Evolutionary conservation across 2,888 invertebrate genomes (phyloP).

Genomic region (Gymnosoma rotundatum): DNA sequence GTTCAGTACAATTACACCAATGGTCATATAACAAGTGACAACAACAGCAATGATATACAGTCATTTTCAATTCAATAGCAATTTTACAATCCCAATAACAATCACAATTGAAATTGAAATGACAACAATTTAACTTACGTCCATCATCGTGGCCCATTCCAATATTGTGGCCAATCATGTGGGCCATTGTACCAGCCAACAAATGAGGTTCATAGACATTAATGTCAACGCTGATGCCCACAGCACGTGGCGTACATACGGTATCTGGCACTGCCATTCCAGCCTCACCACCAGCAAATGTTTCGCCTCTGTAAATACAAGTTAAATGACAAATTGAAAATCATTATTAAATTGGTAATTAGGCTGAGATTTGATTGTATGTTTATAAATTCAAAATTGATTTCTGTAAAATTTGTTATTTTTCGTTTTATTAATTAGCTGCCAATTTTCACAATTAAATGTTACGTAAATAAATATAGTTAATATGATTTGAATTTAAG

Average conservation of each 20-base stretch:
- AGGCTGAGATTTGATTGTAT: neutral
- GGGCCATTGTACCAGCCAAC: slow-evolving; percentile 97
- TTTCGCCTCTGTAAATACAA: slow-evolving; percentile 86
- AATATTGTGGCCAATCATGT: slow-evolving; percentile 99
- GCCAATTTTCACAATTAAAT: slow-evolving; percentile 6
- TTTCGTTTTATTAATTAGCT: slow-evolving; percentile 23
- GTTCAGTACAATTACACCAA: slow-evolving; percentile 17
- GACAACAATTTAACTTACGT: slow-evolving; percentile 83
- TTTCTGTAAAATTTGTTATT: neutral
- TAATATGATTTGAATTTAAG: neutral
- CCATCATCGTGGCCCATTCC: slow-evolving; percentile 98
- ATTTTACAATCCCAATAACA: slow-evolving; percentile 21
- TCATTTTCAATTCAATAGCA: slow-evolving; percentile 57
- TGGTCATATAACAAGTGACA: slow-evolving; percentile 35
- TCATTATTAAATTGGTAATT: slow-evolving; percentile 19
- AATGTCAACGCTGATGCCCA: slow-evolving; percentile 96
- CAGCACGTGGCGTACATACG: slow-evolving; percentile 95
- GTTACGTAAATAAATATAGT: neutral
- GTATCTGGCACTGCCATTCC: slow-evolving; percentile 97
- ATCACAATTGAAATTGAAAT: slow-evolving; percentile 15
- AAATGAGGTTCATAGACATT: slow-evolving; percentile 97
- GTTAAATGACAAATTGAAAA: slow-evolving; percentile 27
- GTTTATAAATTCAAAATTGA: neutral
- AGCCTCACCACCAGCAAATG: slow-evolving; percentile 94
- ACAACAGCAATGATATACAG: slow-evolving; percentile 44